Percentiles rank a stretch among this genome's conserved stretches.
These are phyloP conservation scores for Deilephila elpenor DNA, from an alignment of 2,888 invertebrate genomes.

Conservation along the genomic window DNA sequence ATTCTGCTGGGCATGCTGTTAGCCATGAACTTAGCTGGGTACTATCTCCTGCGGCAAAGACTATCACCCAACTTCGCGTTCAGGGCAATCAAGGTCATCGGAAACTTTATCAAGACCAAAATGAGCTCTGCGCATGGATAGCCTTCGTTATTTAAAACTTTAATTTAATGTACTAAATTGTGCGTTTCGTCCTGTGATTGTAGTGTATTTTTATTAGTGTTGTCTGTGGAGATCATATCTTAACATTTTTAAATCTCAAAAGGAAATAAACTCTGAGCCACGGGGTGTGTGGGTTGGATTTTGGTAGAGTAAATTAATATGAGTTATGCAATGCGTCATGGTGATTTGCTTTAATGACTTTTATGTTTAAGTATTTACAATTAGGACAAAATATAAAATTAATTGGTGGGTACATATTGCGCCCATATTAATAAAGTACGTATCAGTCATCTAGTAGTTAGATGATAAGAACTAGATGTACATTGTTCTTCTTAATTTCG, in stretches of 20 bases:
- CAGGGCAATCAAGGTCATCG: constrained; percentile 88
- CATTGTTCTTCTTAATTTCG: not conserved
- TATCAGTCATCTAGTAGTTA: too few species aligned
- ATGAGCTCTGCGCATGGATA: constrained; percentile 67
- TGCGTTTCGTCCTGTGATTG: constrained; percentile 30
- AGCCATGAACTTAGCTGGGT: constrained; percentile 87
- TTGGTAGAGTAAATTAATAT: too few species aligned
- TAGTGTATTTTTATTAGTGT: constrained; percentile 18
- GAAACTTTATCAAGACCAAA: constrained; percentile 88
- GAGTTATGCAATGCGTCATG: too few species aligned
- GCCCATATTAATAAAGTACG: too few species aligned
- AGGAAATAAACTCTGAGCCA: too few species aligned
- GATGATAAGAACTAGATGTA: not conserved
- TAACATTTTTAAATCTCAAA: too few species aligned
- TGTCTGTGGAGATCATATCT: not conserved
- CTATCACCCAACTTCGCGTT: constrained; percentile 89
- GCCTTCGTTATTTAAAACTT: not conserved
- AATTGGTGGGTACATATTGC: too few species aligned
- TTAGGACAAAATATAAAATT: too few species aligned
- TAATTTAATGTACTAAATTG: constrained; percentile 23
- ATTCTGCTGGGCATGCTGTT: constrained; percentile 86
- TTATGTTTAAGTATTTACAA: too few species aligned
- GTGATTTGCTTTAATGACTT: too few species aligned
- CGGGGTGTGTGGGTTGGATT: too few species aligned
- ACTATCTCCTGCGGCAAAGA: constrained; percentile 89